Conservation (phyloP, 2,888 invertebrate species). For the Anorthoa munda region DNA sequence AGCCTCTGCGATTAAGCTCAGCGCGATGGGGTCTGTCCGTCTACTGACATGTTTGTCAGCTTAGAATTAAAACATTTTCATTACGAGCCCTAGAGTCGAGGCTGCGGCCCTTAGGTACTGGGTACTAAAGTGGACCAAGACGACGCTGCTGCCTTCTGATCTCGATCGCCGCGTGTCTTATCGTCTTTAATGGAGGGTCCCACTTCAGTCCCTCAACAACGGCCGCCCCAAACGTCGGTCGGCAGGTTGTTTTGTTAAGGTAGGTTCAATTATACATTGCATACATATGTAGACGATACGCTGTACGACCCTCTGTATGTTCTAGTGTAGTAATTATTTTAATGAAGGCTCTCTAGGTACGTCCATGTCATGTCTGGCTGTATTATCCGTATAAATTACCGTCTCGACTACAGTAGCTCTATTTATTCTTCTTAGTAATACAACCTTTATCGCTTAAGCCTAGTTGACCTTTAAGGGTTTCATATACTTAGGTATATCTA, state of each 20-base stretch:
- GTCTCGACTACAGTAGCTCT: slow-evolving; percentile 23
- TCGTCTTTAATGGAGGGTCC: slow-evolving; percentile 73
- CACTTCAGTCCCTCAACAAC: slow-evolving; percentile 59
- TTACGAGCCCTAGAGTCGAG: slow-evolving; percentile 20
- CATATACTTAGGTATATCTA: slow-evolving; percentile 17
- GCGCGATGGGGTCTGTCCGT: slow-evolving; percentile 28
- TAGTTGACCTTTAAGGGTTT: slow-evolving; percentile 39
- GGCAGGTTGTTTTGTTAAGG: slow-evolving; percentile 62
- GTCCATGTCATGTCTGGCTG: slow-evolving; percentile 28
- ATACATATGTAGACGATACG: slow-evolving; percentile 9
- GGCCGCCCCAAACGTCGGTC: slow-evolving; percentile 52
- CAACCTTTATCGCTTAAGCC: slow-evolving; percentile 29
- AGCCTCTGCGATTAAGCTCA: slow-evolving; percentile 43
- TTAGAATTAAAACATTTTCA: slow-evolving; percentile 58
- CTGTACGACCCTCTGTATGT: slow-evolving; percentile 25
- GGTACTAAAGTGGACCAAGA: slow-evolving; percentile 29
- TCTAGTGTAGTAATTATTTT: slow-evolving; percentile 49
- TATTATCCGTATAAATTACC: slow-evolving; percentile 46
- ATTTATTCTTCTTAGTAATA: slow-evolving; percentile 50
- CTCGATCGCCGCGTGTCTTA: slow-evolving; percentile 77
- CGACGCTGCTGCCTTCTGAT: slow-evolving; percentile 62
- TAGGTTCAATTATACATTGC: slow-evolving; percentile 58
- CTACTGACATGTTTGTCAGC: slow-evolving; percentile 52
- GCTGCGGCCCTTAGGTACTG: background rate
- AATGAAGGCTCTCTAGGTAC: slow-evolving; percentile 41